Conservation (phyloP, 2,113 vertebrate species). For the Forbesichthys papilliferus region DNA sequence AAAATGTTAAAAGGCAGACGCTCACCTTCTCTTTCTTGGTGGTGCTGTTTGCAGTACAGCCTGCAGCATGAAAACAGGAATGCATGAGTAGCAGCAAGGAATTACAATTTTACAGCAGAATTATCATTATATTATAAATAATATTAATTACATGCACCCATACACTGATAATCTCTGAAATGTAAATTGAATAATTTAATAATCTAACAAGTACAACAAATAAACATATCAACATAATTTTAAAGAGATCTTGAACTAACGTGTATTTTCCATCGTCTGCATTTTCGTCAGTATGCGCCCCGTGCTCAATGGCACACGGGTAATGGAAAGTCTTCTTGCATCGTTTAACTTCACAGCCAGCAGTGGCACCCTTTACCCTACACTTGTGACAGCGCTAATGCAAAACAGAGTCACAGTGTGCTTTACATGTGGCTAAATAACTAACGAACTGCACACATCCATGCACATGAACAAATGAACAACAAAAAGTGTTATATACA, state of each 20-base stretch:
- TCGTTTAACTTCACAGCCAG: conserved; percentile 65
- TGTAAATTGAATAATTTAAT: background rate
- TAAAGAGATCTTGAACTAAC: conserved; percentile 46
- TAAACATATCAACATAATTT: background rate
- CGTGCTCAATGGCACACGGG: conserved; percentile 58
- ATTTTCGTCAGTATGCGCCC: conserved; percentile 37
- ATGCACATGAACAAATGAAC: background rate
- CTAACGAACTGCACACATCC: background rate
- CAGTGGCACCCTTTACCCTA: conserved; percentile 62
- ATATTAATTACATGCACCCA: too few species aligned
- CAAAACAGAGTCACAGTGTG: background rate
- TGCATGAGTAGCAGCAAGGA: background rate
- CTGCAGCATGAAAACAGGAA: conserved; percentile 34
- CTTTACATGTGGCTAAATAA: background rate
- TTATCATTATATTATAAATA: background rate
- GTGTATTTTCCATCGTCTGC: background rate
- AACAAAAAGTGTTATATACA: background rate
- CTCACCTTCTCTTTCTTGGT: background rate
- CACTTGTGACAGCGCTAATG: conserved; percentile 53
- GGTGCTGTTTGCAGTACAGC: conserved; percentile 46
- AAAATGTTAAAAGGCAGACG: background rate
- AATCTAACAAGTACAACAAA: background rate
- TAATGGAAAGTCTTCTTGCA: conserved; percentile 76
- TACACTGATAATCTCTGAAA: too few species aligned
- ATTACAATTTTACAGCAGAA: background rate